phyloP scores from a whole-genome alignment of 1,140 invertebrate species.

The Trichonephila inaurata region DNA sequence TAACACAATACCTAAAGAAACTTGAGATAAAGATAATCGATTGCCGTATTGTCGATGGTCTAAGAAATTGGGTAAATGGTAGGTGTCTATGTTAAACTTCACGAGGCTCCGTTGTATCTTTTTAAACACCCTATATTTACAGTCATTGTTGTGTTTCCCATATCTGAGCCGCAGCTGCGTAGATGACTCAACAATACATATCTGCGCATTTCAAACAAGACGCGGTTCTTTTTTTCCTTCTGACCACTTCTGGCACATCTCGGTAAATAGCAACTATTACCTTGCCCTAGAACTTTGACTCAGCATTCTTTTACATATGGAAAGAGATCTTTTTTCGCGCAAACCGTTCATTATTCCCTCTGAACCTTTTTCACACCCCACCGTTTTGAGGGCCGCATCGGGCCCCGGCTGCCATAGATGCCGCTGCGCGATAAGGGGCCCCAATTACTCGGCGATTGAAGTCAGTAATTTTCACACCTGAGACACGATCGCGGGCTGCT shows the following conservation, averaged over 20 bases:
- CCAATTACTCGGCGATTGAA: constrained; percentile 68
- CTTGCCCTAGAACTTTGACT: not conserved
- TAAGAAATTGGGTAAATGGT: no score
- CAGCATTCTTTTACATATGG: constrained; percentile 2
- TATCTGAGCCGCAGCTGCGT: not conserved
- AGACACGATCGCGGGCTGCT: constrained; percentile 58
- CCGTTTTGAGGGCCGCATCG: constrained; percentile 28
- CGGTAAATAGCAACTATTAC: not conserved
- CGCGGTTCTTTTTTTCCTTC: not conserved
- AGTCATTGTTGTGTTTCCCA: not conserved
- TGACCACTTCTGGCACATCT: not conserved
- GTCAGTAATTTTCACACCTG: constrained; percentile 74
- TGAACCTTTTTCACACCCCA: constrained; percentile 47
- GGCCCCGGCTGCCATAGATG: constrained; percentile 30
- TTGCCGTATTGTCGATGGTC: no score
- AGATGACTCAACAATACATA: not conserved
- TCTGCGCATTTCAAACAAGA: not conserved
- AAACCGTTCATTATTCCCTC: constrained; percentile 56
- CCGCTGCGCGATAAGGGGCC: constrained; percentile 60
- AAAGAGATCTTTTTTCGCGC: not conserved
- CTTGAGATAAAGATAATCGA: no score
- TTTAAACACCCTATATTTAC: not conserved
- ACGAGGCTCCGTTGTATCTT: not conserved
- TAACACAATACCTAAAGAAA: no score
- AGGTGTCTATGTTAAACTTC: no score